Conservation (phyloP, 2,113 vertebrate species). For the Cariama cristata region DNA sequence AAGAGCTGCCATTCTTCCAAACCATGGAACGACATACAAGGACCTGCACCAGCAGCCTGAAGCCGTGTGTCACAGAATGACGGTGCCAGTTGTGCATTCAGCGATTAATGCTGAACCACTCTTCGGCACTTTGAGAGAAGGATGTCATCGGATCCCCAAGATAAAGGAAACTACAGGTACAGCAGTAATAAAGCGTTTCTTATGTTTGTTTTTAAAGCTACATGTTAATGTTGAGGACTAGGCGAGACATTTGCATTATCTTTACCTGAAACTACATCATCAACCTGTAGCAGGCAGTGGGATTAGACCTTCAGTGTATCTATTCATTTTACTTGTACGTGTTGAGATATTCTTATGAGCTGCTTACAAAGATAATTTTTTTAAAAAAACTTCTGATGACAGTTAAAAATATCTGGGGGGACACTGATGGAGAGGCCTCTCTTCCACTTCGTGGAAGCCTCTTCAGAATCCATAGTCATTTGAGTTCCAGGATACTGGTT, state of each 20-base stretch:
- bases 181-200: slow-evolving; percentile 71
- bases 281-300: background rate
- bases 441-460: background rate
- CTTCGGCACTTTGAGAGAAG: slow-evolving; percentile 86
- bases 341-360: background rate
- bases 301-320: background rate
- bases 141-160: slow-evolving; percentile 92
- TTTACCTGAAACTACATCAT: background rate
- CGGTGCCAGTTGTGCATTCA: slow-evolving; percentile 87
- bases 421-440: background rate
- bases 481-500: background rate
- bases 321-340: background rate
- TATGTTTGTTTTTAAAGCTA: background rate
- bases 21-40: slow-evolving; percentile 82
- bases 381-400: background rate
- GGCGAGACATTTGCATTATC: background rate
- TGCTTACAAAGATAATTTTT: background rate
- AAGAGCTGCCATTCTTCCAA: slow-evolving; percentile 80
- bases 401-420: background rate
- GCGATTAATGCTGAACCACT: slow-evolving; percentile 87
- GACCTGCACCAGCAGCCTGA: slow-evolving; percentile 87
- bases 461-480: background rate
- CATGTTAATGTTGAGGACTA: background rate
- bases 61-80: slow-evolving; percentile 85
- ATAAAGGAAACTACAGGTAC: slow-evolving; percentile 99